These are phyloP conservation scores for Polypedilum vanderplanki DNA, from an alignment of 1,140 invertebrate species.

Conservation along the genomic window DNA sequence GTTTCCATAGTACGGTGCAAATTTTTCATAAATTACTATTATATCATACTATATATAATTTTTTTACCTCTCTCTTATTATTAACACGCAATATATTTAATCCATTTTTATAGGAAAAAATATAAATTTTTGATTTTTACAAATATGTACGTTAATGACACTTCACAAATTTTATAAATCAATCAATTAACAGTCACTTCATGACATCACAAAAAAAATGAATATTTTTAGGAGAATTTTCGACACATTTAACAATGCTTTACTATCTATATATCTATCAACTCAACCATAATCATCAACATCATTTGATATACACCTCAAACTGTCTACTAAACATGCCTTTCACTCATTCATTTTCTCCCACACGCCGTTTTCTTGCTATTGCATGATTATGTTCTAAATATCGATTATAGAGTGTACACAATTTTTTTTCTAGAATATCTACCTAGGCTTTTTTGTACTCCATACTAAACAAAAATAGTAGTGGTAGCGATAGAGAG, in stretches of 20 bases:
- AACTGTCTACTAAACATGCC: neutral
- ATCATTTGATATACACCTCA: neutral
- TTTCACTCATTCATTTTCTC: neutral
- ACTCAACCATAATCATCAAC: neutral
- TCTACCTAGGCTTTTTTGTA: neutral
- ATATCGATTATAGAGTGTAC: constrained; percentile 18
- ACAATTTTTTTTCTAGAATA: constrained; percentile 20
- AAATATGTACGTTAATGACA: too few species aligned
- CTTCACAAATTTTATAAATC: too few species aligned
- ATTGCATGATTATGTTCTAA: neutral
- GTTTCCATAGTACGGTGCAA: neutral
- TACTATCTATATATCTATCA: too few species aligned
- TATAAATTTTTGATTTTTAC: too few species aligned
- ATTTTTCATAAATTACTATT: neutral
- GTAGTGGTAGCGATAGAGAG: neutral
- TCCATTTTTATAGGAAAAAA: too few species aligned
- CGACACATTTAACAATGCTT: too few species aligned
- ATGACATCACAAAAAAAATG: too few species aligned
- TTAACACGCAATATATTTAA: too few species aligned
- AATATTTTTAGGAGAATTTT: too few species aligned
- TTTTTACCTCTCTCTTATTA: too few species aligned
- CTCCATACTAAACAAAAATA: neutral
- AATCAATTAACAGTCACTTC: too few species aligned
- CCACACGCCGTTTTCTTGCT: neutral
- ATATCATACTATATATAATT: too few species aligned